These are phyloP conservation scores for Beroe forskalii DNA, from an alignment of 37 sponge, comb jelly and placozoan genomes.

Conservation along the genomic window DNA sequence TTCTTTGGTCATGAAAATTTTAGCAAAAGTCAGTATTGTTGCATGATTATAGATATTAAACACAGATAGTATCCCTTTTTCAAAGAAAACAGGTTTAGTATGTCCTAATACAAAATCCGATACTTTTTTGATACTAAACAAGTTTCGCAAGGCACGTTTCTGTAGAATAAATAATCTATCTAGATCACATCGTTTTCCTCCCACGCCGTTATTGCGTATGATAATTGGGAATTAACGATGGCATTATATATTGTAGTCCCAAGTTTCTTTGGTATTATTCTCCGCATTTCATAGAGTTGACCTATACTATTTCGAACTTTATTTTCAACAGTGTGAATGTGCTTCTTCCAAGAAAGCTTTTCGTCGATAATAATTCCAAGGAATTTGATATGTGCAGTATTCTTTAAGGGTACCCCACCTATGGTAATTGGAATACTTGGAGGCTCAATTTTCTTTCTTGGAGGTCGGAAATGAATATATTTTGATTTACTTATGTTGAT, in stretches of 20 bases:
- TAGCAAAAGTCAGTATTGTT: background rate
- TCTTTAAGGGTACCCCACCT: background rate
- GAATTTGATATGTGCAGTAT: background rate
- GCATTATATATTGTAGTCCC: background rate
- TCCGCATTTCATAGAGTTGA: background rate
- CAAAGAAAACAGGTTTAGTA: background rate
- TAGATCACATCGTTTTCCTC: too few species aligned
- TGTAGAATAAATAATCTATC: background rate
- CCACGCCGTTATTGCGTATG: too few species aligned
- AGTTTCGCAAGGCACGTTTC: background rate
- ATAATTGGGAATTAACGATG: too few species aligned
- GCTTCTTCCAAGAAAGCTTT: too few species aligned
- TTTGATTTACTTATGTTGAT: background rate
- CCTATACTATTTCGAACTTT: background rate
- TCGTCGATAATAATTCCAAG: background rate
- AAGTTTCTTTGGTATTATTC: background rate
- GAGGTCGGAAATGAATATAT: background rate
- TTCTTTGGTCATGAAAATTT: background rate
- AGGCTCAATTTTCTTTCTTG: too few species aligned
- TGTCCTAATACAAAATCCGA: background rate
- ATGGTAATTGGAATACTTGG: too few species aligned
- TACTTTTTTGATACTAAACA: background rate
- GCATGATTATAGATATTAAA: background rate
- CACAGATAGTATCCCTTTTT: too few species aligned
- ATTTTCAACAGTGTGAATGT: too few species aligned